A percentile compares a stretch with the other conserved stretches of the same genome.
phyloP scores from a whole-genome alignment of 2,797 vertebrate genomes.

The Florisuga fusca region DNA sequence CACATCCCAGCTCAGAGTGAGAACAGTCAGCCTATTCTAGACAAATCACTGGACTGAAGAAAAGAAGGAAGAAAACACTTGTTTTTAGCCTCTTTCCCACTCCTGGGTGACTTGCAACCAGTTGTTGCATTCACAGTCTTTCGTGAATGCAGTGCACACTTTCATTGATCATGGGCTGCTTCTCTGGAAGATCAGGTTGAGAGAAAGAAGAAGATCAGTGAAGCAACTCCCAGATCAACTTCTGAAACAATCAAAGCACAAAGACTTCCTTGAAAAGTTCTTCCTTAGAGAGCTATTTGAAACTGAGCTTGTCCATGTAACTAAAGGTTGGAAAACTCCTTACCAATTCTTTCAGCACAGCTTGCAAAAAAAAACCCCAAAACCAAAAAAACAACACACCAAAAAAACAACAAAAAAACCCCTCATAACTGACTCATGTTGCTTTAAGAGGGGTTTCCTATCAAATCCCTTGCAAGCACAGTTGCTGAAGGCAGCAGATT shows the following conservation, averaged over 20 bases:
- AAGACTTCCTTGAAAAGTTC: not conserved
- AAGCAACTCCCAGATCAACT: not conserved
- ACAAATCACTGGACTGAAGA: not conserved
- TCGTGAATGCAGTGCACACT: not conserved
- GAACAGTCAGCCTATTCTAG: not conserved
- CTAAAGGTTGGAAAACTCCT: not conserved
- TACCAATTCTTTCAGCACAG: not conserved
- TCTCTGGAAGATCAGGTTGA: not conserved
- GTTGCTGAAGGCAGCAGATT: slow-evolving; percentile 72
- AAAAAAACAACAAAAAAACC: not conserved
- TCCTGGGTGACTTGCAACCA: not conserved
- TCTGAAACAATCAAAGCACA: not conserved
- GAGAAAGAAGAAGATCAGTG: not conserved
- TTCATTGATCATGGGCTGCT: not conserved
- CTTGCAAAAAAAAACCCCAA: not conserved
- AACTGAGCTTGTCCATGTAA: not conserved
- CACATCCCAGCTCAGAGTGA: not conserved
- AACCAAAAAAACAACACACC: not conserved
- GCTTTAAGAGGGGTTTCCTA: slow-evolving; percentile 56
- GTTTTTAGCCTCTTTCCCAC: not conserved
- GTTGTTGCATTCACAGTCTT: not conserved
- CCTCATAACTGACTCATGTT: not conserved
- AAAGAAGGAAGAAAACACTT: not conserved
- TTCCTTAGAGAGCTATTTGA: not conserved
- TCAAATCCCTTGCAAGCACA: slow-evolving; percentile 1